Conservation (phyloP, 2,113 vertebrate species). For the Axis porcinus region DNA sequence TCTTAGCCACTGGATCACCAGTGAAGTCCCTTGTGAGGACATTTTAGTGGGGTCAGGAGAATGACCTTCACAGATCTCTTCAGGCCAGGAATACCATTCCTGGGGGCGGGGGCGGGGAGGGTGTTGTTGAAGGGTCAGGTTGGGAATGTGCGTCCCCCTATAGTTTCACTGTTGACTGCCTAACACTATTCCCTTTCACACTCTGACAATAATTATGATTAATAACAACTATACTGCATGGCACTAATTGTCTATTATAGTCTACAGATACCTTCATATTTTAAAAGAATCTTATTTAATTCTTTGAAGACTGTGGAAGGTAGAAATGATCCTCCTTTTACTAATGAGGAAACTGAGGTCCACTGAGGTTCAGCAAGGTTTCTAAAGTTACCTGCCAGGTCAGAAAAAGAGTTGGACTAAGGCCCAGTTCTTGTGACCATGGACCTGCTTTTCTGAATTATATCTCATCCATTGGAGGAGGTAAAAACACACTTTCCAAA, state of each 20-base stretch:
- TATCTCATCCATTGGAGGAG: not conserved
- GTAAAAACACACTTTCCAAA: not conserved
- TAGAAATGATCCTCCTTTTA: not conserved
- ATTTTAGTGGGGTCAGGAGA: not conserved
- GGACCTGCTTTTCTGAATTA: not conserved
- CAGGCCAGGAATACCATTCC: not conserved
- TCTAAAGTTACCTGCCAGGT: not conserved
- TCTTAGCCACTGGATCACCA: not conserved
- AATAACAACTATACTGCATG: not conserved
- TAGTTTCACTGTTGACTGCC: not conserved
- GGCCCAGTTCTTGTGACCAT: not conserved
- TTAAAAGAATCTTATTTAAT: not conserved
- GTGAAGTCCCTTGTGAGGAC: not conserved
- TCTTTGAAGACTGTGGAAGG: not conserved
- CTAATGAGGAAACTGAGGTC: not conserved
- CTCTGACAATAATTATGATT: not conserved
- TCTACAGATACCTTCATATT: not conserved
- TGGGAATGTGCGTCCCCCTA: not conserved
- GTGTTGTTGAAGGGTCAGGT: not conserved
- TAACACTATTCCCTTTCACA: not conserved
- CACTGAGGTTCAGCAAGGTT: not conserved
- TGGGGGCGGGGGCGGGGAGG: fast-evolving
- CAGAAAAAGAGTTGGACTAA: not conserved
- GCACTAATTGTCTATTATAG: not conserved
- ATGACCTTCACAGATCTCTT: not conserved